Evolutionary conservation across 2,888 invertebrate species (phyloP).

Genomic region (Carterocephalus palaemon): DNA sequence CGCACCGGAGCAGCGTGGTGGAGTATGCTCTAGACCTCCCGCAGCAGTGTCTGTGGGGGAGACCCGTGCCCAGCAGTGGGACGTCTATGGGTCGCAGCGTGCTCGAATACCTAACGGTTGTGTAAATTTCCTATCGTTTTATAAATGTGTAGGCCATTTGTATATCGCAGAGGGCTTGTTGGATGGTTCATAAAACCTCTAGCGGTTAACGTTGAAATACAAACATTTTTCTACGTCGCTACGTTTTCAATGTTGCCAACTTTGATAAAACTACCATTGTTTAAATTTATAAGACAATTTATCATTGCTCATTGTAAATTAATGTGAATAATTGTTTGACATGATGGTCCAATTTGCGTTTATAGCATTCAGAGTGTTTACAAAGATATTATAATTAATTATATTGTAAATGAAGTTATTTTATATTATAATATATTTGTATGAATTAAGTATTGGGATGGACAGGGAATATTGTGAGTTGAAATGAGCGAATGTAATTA

Average conservation of each 20-base stretch:
- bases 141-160: conserved; percentile 21
- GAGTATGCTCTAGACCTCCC: too few species aligned
- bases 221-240: conserved; percentile 42
- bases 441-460: conserved; percentile 11
- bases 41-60: too few species aligned
- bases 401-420: conserved; percentile 19
- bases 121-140: conserved; percentile 35
- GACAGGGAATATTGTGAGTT: conserved; percentile 18
- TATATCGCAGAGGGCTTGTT: not conserved
- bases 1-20: too few species aligned
- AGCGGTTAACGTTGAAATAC: conserved; percentile 11
- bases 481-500: conserved; percentile 1
- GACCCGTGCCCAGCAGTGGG: too few species aligned
- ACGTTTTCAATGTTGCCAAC: conserved; percentile 71
- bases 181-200: conserved; percentile 27
- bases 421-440: conserved; percentile 18
- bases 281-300: conserved; percentile 26
- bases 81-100: too few species aligned
- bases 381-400: conserved; percentile 15
- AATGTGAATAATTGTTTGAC: conserved; percentile 26
- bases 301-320: conserved; percentile 39
- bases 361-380: conserved; percentile 24
- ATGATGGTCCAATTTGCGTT: conserved; percentile 28
- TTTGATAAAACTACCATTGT: conserved; percentile 35
- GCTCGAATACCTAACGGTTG: conserved; percentile 30